phyloP scores from a whole-genome alignment of 53 echinoderm and acorn worm species.

The Hippasteria phrygiana region DNA sequence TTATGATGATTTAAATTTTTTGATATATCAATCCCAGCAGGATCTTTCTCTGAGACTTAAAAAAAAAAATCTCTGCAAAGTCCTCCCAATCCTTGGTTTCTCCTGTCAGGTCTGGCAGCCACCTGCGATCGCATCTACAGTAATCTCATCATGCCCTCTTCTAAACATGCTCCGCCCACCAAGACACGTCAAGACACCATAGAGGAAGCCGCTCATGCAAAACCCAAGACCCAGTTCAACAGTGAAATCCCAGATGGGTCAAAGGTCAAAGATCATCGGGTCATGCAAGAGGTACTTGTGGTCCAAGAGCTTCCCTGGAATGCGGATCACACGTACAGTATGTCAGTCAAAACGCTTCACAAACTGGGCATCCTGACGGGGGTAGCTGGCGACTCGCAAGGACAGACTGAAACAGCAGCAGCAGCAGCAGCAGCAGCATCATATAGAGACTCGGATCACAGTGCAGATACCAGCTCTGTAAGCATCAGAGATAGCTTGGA shows the following conservation, averaged over 20 bases:
- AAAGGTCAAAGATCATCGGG: not conserved
- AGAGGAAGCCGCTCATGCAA: not conserved
- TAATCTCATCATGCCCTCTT: constrained; percentile 28
- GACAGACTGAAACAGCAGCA: not conserved
- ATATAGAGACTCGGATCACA: not conserved
- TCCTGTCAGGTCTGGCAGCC: constrained; percentile 43
- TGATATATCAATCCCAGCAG: too few species aligned
- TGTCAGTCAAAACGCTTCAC: constrained; percentile 37
- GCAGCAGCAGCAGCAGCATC: too few species aligned
- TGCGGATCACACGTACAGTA: constrained; percentile 58
- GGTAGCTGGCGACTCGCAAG: not conserved
- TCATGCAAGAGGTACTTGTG: not conserved
- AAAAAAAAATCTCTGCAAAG: too few species aligned
- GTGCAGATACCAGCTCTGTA: too few species aligned
- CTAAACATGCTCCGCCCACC: not conserved
- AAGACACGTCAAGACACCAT: not conserved
- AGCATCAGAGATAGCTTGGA: too few species aligned
- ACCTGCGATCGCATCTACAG: constrained; percentile 57
- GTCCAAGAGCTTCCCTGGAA: constrained; percentile 47
- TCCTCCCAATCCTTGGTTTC: not conserved
- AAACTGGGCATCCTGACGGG: constrained; percentile 30
- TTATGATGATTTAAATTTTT: too few species aligned
- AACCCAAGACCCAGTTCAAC: not conserved
- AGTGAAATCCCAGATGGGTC: not conserved
- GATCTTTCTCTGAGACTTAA: too few species aligned